Evolutionary conservation across 2,888 invertebrate species (phyloP), one percentile per base, ranked within the genome.

Genomic region (Ormyrus nitidulus): DNA sequence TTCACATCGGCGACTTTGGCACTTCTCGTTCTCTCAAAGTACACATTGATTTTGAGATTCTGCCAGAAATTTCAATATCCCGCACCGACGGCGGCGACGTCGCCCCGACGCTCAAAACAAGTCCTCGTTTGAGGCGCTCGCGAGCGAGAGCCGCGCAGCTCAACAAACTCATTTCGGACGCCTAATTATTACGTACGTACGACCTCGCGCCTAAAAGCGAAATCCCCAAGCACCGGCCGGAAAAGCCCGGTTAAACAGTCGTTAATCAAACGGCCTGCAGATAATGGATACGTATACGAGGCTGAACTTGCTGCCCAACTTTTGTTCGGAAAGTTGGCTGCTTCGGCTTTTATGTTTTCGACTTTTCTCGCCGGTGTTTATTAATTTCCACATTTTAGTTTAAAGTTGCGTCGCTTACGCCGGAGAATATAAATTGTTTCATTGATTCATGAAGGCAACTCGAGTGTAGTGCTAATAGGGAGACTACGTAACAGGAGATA

Each of bases 41-140:
- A n/a, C 65, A 44, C 56, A 73, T 69, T 64, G 69, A 74, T 79
- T 74, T 79, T 79, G 73, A 79, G 44, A 64, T 62, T 64, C 49
- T 79, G 79, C 79, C 79, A 79, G 51, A 74, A 74, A 58, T 64
- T 79, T 79, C 74, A 69, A 64, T 79, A 69, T 58, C 62, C 58
- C 13, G 13, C 48, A 34, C 19, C 48, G 44, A 6, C 58, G 10
- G n/a, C 65, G 7, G 59, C 5, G n/a, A 46, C 34, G 11, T 5
- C 9, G 6, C 9, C n/a, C 7, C n/a, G 5, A n/a, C 13, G 7
- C 48, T 58, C 19, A 19, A 54, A 68, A 56, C 68, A 48, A 48
- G 53, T 13, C 46, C n/a, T 65, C 65, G 44, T 53, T 53, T 6
- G 34, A 61, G 48, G 11, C 7, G 68, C 68, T 6, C 0, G 44